phyloP scores from a whole-genome alignment of 2,888 invertebrate species.

The Lymantria dispar region DNA sequence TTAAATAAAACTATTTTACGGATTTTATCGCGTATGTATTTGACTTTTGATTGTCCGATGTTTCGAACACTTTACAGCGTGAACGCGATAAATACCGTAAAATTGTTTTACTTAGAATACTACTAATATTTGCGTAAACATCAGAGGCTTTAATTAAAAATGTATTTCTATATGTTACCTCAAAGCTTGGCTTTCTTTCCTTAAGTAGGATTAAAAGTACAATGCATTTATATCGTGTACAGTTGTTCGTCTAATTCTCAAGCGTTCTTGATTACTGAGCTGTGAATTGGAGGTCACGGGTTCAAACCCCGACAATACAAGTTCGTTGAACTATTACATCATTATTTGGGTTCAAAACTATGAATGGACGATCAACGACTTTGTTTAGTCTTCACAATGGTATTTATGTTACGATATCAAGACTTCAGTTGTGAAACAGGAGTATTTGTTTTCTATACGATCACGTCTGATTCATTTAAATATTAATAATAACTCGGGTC shows the following conservation, averaged over 20 bases:
- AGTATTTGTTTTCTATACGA: neutral
- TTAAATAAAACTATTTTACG: too few species aligned
- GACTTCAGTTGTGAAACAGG: neutral
- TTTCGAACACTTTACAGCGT: too few species aligned
- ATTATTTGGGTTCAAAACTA: slow-evolving; percentile 46
- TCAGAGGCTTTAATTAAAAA: too few species aligned
- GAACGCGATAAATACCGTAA: too few species aligned
- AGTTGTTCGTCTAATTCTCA: slow-evolving; percentile 12
- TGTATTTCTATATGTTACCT: too few species aligned
- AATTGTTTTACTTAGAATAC: too few species aligned
- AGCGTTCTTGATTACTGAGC: slow-evolving; percentile 37
- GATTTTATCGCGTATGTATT: too few species aligned
- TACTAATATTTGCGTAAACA: too few species aligned
- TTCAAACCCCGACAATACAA: slow-evolving; percentile 44
- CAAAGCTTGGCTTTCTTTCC: too few species aligned
- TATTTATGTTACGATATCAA: neutral
- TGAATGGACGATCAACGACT: slow-evolving; percentile 19
- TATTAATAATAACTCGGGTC: too few species aligned
- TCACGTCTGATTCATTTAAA: too few species aligned
- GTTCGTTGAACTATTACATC: slow-evolving; percentile 52
- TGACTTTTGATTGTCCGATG: too few species aligned
- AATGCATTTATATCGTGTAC: neutral
- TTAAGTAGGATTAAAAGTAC: neutral
- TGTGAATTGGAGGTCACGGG: slow-evolving; percentile 55
- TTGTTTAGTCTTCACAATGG: neutral